Evolutionary conservation across 2,113 vertebrate species (phyloP).

Genomic region (Mirounga angustirostris): DNA sequence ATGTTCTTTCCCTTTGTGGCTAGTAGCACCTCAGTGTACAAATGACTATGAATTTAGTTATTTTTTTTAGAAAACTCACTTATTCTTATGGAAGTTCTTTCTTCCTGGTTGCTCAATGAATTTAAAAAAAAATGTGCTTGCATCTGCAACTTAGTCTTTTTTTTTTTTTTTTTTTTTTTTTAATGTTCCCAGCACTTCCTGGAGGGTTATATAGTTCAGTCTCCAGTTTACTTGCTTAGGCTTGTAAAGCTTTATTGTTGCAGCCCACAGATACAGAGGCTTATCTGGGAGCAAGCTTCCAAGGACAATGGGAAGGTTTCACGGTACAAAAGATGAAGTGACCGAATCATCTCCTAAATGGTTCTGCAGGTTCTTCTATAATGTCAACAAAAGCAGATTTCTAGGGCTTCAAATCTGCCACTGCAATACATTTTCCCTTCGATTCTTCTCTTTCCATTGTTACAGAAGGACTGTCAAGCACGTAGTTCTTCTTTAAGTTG

Average conservation of each 20-base stretch:
- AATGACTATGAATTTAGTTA: constrained; percentile 8
- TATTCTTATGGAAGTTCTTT: background rate
- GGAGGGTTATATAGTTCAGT: background rate
- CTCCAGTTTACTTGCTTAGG: constrained; percentile 4
- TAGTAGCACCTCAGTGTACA: background rate
- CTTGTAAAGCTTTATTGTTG: constrained; percentile 21
- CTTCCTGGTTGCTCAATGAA: constrained; percentile 30
- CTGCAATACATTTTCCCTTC: background rate
- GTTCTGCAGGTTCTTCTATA: background rate
- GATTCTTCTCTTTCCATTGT: constrained; percentile 26
- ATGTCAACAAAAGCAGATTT: constrained; percentile 60
- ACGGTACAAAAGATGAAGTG: constrained; percentile 37
- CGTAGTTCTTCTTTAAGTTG: background rate
- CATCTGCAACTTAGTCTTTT: background rate
- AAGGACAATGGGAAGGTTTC: constrained; percentile 25
- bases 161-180: background rate
- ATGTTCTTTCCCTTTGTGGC: background rate
- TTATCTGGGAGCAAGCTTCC: constrained; percentile 39
- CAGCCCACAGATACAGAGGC: background rate
- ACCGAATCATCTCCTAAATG: background rate
- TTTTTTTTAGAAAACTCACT: constrained; percentile 37
- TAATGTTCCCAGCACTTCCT: background rate
- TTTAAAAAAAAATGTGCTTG: constrained; percentile 48
- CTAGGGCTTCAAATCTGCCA: background rate
- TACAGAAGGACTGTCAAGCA: background rate